These are phyloP conservation scores for Dermatemys mawii DNA, from an alignment of 2,113 vertebrate species.

Conservation along the genomic window DNA sequence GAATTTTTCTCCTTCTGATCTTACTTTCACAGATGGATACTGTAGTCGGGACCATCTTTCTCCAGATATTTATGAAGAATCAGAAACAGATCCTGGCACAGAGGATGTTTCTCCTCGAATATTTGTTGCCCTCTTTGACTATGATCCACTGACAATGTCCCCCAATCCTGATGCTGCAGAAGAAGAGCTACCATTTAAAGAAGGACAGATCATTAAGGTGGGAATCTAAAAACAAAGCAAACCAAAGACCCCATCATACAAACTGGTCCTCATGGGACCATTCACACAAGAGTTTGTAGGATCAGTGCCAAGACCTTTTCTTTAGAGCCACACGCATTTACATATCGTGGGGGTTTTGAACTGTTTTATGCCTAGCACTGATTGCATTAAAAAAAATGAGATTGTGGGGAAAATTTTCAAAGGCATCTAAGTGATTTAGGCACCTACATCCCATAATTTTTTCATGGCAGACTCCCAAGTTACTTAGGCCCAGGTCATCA, in stretches of 20 bases:
- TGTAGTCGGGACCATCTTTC: slow-evolving; percentile 84
- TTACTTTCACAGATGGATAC: slow-evolving; percentile 84
- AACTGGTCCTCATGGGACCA: neutral
- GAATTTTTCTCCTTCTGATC: neutral
- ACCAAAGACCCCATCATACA: fast-evolving
- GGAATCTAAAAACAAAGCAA: fast-evolving
- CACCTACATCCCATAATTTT: neutral
- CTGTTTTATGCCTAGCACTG: fast-evolving
- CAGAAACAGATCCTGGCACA: slow-evolving; percentile 82
- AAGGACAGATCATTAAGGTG: slow-evolving; percentile 98
- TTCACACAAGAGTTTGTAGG: neutral
- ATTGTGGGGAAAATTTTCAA: fast-evolving
- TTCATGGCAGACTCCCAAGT: neutral
- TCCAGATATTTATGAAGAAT: slow-evolving; percentile 90
- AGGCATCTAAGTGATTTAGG: neutral
- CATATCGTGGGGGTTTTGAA: neutral
- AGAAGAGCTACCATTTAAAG: slow-evolving; percentile 96
- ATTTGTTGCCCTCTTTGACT: slow-evolving; percentile 97
- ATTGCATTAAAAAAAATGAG: neutral
- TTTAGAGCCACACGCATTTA: neutral
- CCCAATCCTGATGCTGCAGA: slow-evolving; percentile 95
- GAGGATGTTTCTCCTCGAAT: slow-evolving; percentile 87
- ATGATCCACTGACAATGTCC: slow-evolving; percentile 96
- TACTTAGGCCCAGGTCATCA: neutral
- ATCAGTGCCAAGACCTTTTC: neutral